A percentile compares a stretch with the other conserved stretches of the same genome.
Evolutionary conservation across 2,113 vertebrate species (phyloP).

Genomic region (Buteo buteo): DNA sequence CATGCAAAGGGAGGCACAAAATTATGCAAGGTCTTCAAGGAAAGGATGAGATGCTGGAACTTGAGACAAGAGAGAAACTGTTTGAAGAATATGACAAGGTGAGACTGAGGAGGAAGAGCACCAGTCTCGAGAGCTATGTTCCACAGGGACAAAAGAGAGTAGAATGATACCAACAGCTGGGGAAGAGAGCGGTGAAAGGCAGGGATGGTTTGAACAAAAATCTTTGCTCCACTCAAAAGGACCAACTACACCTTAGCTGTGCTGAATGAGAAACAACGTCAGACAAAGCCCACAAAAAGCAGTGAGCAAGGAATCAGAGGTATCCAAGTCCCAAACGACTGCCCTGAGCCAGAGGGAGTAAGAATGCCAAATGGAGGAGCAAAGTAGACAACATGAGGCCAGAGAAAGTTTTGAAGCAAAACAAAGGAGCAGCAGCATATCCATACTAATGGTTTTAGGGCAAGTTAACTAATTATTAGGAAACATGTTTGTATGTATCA

Average conservation of each 20-base stretch:
- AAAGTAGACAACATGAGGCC: background rate
- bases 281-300: background rate
- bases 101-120: background rate
- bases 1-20: background rate
- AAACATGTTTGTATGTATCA: background rate
- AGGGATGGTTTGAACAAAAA: background rate
- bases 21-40: background rate
- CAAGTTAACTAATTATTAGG: background rate
- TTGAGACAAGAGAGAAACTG: background rate
- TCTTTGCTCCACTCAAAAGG: background rate
- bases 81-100: background rate
- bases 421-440: background rate
- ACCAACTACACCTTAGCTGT: background rate
- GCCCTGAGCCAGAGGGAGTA: background rate
- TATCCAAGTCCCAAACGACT: background rate
- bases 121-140: background rate
- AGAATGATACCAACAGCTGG: background rate
- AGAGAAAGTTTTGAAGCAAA: background rate
- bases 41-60: background rate
- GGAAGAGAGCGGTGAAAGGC: background rate
- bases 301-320: background rate
- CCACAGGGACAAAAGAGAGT: background rate
- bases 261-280: background rate
- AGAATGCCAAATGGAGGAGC: background rate
- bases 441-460: background rate